Evolutionary conservation across 2,113 vertebrate species (phyloP).

Genomic region (Tor tambroides): DNA sequence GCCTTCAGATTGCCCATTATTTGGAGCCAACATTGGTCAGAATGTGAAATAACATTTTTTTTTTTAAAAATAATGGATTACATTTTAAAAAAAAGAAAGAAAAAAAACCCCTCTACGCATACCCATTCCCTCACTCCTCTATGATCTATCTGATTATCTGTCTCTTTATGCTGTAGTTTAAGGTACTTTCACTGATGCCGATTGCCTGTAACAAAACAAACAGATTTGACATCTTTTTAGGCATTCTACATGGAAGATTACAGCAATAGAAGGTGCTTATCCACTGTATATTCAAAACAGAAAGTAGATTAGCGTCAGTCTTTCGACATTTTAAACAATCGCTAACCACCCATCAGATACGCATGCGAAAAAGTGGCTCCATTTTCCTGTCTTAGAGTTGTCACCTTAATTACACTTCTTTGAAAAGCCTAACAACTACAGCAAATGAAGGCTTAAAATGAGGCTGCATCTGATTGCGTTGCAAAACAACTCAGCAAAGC

Average conservation of each 20-base stretch:
- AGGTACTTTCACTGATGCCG: not conserved
- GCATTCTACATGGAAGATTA: not conserved
- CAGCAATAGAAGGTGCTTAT: conserved; percentile 23
- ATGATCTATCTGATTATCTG: not conserved
- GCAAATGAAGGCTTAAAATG: conserved; percentile 1
- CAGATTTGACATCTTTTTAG: not conserved
- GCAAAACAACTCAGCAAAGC: not conserved
- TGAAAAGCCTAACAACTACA: conserved; percentile 1
- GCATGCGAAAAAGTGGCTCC: not conserved
- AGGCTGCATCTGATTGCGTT: not conserved
- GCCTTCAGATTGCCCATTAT: too few species aligned
- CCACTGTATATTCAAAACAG: conserved; percentile 24
- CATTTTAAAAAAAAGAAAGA: too few species aligned
- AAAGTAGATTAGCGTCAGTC: conserved; percentile 38
- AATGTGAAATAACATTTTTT: not conserved
- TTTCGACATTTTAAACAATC: conserved; percentile 11
- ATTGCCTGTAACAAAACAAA: conserved; percentile 11
- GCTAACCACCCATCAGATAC: not conserved
- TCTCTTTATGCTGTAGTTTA: not conserved
- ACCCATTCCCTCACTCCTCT: not conserved
- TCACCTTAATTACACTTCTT: not conserved
- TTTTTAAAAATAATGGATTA: not conserved
- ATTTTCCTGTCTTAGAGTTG: conserved; percentile 8
- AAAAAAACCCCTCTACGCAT: not conserved
- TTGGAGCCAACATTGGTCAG: not conserved